Conservation (phyloP, 2,113 vertebrate genomes). For the Malurus elegans region DNA sequence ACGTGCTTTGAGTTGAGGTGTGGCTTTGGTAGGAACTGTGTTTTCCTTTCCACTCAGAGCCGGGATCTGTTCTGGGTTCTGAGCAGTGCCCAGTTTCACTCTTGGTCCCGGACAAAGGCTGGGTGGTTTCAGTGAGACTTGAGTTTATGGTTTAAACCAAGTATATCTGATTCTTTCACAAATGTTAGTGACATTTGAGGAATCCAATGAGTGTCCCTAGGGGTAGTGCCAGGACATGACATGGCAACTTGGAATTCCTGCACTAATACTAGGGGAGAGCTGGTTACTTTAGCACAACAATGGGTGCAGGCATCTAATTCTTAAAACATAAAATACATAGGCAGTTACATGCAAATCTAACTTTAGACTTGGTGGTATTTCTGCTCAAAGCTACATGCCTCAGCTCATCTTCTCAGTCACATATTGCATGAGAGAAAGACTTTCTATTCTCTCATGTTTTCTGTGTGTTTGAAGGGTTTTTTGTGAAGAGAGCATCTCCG, state of each 20-base stretch:
- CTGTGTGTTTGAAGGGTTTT: not conserved
- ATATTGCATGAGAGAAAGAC: not conserved
- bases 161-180: not conserved
- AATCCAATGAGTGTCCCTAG: not conserved
- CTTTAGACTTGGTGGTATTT: not conserved
- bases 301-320: not conserved
- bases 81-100: not conserved
- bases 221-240: not conserved
- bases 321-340: not conserved
- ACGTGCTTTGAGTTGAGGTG: not conserved
- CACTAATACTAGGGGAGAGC: not conserved
- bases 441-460: not conserved
- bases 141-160: not conserved
- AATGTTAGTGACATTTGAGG: not conserved
- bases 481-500: not conserved
- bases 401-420: not conserved
- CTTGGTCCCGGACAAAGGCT: not conserved
- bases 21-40: not conserved
- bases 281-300: not conserved
- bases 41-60: not conserved
- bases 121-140: not conserved
- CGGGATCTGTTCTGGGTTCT: not conserved
- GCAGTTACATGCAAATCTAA: not conserved
- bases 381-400: not conserved
- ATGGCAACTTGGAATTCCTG: not conserved